Conservation (phyloP, 53 echinoderm and acorn worm species). For the Glandiceps talaboti region DNA sequence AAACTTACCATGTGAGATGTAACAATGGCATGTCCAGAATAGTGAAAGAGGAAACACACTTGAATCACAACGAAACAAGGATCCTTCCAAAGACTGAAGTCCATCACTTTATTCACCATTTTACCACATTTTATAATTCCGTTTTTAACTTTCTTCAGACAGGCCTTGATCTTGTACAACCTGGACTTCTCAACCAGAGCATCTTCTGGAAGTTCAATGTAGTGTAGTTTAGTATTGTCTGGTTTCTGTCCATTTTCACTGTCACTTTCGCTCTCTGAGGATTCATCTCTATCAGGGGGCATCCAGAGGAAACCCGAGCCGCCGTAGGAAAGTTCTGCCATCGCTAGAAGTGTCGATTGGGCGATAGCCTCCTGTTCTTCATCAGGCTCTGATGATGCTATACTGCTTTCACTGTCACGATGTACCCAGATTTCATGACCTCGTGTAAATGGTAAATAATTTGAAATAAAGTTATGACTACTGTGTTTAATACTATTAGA, state of each 20-base stretch:
- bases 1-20: not conserved
- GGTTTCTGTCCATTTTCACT: not conserved
- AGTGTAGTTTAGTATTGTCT: not conserved
- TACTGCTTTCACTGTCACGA: not conserved
- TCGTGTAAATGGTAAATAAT: not conserved
- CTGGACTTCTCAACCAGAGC: not conserved
- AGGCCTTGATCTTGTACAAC: not conserved
- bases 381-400: not conserved
- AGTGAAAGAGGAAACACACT: not conserved
- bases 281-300: not conserved
- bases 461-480: too few relatives aligned
- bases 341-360: not conserved
- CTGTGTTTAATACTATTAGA: not conserved
- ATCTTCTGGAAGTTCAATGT: not conserved
- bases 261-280: not conserved
- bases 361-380: not conserved
- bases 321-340: not conserved
- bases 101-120: not conserved
- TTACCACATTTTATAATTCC: not conserved
- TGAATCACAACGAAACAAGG: not conserved
- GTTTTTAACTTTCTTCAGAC: not conserved
- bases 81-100: not conserved
- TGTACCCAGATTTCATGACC: not conserved
- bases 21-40: not conserved
- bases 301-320: not conserved